Evolutionary conservation across 2,888 invertebrate species (phyloP), one percentile per base, ranked within the genome.

Genomic region (Machimus rusticus): DNA sequence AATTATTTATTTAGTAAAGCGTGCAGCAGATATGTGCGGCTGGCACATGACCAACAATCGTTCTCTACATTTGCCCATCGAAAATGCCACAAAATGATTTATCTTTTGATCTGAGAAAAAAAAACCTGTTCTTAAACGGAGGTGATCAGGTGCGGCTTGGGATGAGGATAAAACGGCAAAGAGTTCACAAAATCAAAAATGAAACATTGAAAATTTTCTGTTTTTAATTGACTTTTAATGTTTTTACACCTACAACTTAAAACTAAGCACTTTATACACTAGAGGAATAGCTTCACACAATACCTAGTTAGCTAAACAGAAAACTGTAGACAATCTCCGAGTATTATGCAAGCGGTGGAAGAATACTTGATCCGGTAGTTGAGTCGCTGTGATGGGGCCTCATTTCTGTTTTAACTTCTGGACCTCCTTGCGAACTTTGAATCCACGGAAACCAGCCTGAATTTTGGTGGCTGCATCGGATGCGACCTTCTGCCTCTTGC

Each of bases 371-470:
- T 19, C 39, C 28, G 74, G 74, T 84, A 43, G 12, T 28, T 74
- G 34, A 86, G 31, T 34, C 23, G 12, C 55, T 46, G 23, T 2
- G 23, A 66, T n/a, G 39, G 39, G 39, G 4, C 28, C 87, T 89
- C 90, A 91, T 66, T 91, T 90, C 84, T 91, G 91, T 86, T 91
- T 92, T 16, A 91, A 74, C 84, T 92, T 91, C 87, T 92, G 91
- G 5, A 90, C 89, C 66, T 92, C 92, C 88, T 92, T 92, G 46
- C 93, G 91, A 34, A 91, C 91, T 89, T 92, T 93, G 87, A 93
- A 93, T n/a, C 93, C 93, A n/a, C 93, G 92, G 90, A 93, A 93
- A 28, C 92, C 91, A 0, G 93, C 93, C 89, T 93, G 93, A 87
- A 93, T 93, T 90, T 93, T 93, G 1, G 92, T 92, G 0, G 93